These are phyloP conservation scores for Aythya baeri DNA, from an alignment of 2,113 vertebrate genomes.

Conservation along the genomic window DNA sequence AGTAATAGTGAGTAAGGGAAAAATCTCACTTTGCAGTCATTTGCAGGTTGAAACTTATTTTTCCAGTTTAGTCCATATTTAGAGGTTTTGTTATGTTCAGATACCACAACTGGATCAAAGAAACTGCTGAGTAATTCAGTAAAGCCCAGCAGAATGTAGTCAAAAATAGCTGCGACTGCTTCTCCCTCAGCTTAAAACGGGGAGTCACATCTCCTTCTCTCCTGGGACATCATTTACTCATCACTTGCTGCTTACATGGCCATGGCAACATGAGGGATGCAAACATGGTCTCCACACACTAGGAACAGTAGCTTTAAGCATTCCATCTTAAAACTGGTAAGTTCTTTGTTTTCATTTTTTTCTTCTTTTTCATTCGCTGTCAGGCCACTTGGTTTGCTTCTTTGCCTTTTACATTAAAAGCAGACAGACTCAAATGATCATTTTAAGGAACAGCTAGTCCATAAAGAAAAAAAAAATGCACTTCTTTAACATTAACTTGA, in stretches of 20 bases:
- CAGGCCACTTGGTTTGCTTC: background rate
- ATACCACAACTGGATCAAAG: background rate
- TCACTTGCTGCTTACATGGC: fast-evolving
- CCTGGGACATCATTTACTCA: background rate
- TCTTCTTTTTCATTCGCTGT: background rate
- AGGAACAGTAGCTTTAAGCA: background rate
- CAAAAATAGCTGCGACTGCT: background rate
- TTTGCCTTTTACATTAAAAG: background rate
- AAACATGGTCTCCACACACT: background rate
- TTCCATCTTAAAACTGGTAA: background rate
- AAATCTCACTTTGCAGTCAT: background rate
- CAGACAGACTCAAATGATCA: background rate
- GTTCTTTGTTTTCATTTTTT: background rate
- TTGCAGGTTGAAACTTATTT: background rate
- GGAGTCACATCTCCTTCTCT: background rate
- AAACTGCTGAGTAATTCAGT: background rate
- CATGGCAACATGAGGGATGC: background rate
- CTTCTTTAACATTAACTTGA: background rate
- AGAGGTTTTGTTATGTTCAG: background rate
- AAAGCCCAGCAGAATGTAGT: background rate
- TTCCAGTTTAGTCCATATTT: background rate
- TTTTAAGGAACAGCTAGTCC: background rate
- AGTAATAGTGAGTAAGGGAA: background rate
- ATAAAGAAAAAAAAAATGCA: background rate
- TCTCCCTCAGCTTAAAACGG: background rate